Base-by-base conservation (phyloP, 23 tunicate species). In the Oikopleura vanhoeffeni region DNA sequence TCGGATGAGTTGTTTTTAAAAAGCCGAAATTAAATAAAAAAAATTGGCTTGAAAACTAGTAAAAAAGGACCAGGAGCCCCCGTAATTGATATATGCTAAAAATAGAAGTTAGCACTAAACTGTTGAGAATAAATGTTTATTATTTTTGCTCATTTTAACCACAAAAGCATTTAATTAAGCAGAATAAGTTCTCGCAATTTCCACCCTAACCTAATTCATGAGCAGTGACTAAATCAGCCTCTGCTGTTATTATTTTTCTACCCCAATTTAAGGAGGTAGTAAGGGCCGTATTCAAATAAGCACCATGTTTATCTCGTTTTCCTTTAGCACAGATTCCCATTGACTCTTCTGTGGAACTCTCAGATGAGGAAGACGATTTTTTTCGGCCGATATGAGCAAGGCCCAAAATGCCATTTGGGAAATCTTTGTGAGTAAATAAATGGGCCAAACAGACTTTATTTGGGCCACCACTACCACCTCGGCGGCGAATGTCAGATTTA, bases 141-240 rank as follows among this genome's bases (percentile, higher is more conserved):
- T n/a, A n/a, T n/a, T n/a, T n/a, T n/a, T n/a, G n/a, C n/a, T n/a
- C n/a, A n/a, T n/a, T n/a, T n/a, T n/a, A n/a, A n/a, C n/a, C n/a
- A n/a, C n/a, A n/a, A n/a, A n/a, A n/a, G n/a, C n/a, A n/a, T n/a
- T n/a, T n/a, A n/a, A n/a, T n/a, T n/a, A n/a, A n/a, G n/a, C n/a
- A n/a, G n/a, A n/a, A n/a, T n/a, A n/a, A n/a, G n/a, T n/a, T n/a
- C n/a, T n/a, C n/a, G n/a, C n/a, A n/a, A n/a, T n/a, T n/a, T n/a
- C n/a, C n/a, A n/a, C n/a, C n/a, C n/a, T n/a, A n/a, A n/a, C n/a
- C 99, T 28, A 95, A 84, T 57, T 95, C 99, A 83, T 95, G 99
- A 41, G 99, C 88, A 38, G 99, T 95, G 83, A 95, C 99, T 84
- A 95, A 84, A 75, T 95, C 90, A 33, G 99, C 99, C 58, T 95